Percentiles rank a stretch among this genome's conserved stretches.
Evolutionary conservation across 2,797 vertebrate genomes (phyloP).

Genomic region (Enteromius thamalakanensis): DNA sequence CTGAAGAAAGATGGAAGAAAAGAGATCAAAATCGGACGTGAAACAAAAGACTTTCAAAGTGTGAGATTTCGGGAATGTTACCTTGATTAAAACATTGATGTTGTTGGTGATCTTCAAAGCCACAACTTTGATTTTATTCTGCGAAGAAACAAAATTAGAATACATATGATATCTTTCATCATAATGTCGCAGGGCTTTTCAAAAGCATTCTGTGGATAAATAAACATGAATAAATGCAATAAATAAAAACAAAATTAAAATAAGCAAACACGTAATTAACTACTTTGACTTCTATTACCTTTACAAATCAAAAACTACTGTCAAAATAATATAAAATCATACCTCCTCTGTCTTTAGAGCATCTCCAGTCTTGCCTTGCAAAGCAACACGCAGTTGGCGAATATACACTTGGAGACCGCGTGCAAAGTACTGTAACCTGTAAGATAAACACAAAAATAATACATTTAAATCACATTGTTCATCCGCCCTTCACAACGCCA

Average conservation of each 20-base stretch:
- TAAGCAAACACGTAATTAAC: too few relatives aligned
- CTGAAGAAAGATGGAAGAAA: conserved; percentile 66
- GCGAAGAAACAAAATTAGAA: conserved; percentile 54
- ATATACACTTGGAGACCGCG: conserved; percentile 97
- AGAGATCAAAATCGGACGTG: neutral
- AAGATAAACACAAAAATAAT: neutral
- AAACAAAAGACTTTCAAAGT: neutral
- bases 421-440: conserved; percentile 96
- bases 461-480: too few relatives aligned
- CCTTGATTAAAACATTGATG: conserved; percentile 99
- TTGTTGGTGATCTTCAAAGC: conserved; percentile 99
- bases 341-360: conserved; percentile 98
- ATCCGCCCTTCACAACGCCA: too few relatives aligned
- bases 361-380: conserved; percentile 97
- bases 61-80: conserved; percentile 53
- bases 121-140: conserved; percentile 99
- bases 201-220: neutral
- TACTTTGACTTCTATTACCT: neutral
- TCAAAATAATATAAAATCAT: conserved; percentile 25
- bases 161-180: too few relatives aligned
- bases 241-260: neutral
- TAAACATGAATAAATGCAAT: neutral
- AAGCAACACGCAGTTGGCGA: conserved; percentile 91
- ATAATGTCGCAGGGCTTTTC: neutral
- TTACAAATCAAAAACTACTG: neutral